Percentiles rank a stretch among this genome's conserved stretches.
phyloP scores from a whole-genome alignment of 2,113 vertebrate species.

The Haliaeetus leucogaster region DNA sequence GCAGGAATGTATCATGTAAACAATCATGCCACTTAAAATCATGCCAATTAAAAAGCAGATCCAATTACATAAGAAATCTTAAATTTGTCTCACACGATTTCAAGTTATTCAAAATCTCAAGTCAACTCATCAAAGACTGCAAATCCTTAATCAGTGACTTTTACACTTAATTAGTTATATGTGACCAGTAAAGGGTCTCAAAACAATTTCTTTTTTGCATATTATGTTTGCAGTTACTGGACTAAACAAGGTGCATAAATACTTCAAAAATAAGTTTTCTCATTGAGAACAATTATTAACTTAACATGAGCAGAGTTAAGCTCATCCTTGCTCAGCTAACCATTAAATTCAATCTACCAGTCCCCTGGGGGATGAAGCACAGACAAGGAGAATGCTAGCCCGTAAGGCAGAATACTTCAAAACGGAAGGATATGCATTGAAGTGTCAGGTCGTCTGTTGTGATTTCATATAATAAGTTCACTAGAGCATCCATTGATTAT shows the following conservation, averaged over 20 bases:
- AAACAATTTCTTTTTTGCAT: neutral
- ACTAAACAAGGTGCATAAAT: neutral
- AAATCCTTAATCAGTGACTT: neutral
- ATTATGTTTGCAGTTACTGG: neutral
- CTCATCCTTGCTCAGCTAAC: constrained; percentile 31
- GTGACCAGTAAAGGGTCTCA: neutral
- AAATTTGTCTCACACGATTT: neutral
- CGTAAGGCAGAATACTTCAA: neutral
- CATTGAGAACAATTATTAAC: neutral
- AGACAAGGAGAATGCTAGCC: constrained; percentile 8
- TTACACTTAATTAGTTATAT: neutral
- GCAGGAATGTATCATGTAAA: neutral
- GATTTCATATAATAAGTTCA: constrained; percentile 18
- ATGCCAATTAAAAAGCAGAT: neutral
- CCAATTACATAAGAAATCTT: neutral
- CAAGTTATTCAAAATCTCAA: neutral
- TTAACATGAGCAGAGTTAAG: neutral
- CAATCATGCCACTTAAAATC: neutral
- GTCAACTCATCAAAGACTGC: neutral
- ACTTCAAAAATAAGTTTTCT: neutral
- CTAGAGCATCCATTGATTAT: constrained; percentile 16
- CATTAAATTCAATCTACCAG: constrained; percentile 40
- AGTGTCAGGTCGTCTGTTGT: constrained; percentile 10
- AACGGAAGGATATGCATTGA: neutral
- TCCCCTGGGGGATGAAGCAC: neutral